phyloP scores from a whole-genome alignment of 2,113 vertebrate species.

The Saguinus midas region DNA sequence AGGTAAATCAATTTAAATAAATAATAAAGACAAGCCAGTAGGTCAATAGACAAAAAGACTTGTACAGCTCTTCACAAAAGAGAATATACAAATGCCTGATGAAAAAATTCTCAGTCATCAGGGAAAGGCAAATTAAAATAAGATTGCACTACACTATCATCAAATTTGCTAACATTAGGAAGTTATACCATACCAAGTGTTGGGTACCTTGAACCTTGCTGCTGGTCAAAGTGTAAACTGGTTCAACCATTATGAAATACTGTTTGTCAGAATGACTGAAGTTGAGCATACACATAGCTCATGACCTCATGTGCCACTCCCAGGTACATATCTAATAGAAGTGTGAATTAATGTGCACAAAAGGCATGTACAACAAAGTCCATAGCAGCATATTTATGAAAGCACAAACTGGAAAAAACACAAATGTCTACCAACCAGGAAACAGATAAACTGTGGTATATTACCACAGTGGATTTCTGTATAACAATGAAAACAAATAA shows the following conservation, averaged over 20 bases:
- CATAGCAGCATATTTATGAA: not conserved
- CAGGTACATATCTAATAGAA: not conserved
- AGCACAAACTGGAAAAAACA: not conserved
- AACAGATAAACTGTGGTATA: not conserved
- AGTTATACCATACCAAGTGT: not conserved
- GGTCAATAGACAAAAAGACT: not conserved
- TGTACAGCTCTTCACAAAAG: not conserved
- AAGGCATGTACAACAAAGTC: not conserved
- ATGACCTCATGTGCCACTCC: no score
- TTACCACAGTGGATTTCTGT: not conserved
- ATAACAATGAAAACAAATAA: not conserved
- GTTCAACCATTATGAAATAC: not conserved
- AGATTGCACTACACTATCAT: not conserved
- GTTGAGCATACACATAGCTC: not conserved
- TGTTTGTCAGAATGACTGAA: not conserved
- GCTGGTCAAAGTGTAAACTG: not conserved
- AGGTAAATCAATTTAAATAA: not conserved
- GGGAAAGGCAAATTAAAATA: not conserved
- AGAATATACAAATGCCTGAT: not conserved
- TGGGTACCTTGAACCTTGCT: not conserved
- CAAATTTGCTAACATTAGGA: not conserved
- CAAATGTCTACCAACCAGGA: not conserved
- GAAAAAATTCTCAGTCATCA: not conserved
- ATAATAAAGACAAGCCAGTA: not conserved
- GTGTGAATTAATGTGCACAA: not conserved